A percentile compares a stretch with the other conserved stretches of the same genome.
Conservation (phyloP, 2,113 vertebrate species). For the Oncorhynchus mykiss region DNA sequence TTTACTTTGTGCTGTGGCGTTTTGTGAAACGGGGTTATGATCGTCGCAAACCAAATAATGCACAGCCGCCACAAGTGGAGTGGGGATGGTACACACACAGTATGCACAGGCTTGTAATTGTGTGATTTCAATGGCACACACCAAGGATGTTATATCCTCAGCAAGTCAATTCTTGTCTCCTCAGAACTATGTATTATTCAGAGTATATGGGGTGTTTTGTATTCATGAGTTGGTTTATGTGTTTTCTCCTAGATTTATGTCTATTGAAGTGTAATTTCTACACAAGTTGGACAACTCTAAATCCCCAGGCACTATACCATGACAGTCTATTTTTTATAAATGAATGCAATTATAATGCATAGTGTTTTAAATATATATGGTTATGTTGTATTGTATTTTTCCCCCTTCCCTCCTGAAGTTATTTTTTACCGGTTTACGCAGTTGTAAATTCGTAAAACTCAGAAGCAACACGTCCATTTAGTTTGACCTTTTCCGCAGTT, state of each 20-base stretch:
- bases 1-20: neutral
- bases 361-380: too few species aligned
- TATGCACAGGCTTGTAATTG: slow-evolving; percentile 1
- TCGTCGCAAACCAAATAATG: neutral
- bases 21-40: neutral
- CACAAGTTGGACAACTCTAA: neutral
- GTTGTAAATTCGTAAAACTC: neutral
- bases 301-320: slow-evolving; percentile 2
- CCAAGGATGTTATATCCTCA: slow-evolving; percentile 20
- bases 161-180: slow-evolving; percentile 19
- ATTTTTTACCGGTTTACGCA: too few species aligned
- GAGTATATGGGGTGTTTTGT: slow-evolving; percentile 66
- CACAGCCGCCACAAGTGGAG: neutral
- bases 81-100: neutral
- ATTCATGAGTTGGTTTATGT: slow-evolving; percentile 59
- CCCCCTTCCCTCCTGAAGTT: too few species aligned
- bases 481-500: neutral
- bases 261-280: slow-evolving; percentile 49
- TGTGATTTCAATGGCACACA: too few species aligned
- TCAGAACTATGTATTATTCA: slow-evolving; percentile 40
- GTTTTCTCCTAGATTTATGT: slow-evolving; percentile 57
- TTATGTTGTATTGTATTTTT: too few species aligned
- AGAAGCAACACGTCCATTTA: neutral
- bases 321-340: slow-evolving; percentile 53
- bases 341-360: slow-evolving; percentile 10